Evolutionary conservation across 2,113 vertebrate species (phyloP).

Genomic region (Chaetodon trifascialis): DNA sequence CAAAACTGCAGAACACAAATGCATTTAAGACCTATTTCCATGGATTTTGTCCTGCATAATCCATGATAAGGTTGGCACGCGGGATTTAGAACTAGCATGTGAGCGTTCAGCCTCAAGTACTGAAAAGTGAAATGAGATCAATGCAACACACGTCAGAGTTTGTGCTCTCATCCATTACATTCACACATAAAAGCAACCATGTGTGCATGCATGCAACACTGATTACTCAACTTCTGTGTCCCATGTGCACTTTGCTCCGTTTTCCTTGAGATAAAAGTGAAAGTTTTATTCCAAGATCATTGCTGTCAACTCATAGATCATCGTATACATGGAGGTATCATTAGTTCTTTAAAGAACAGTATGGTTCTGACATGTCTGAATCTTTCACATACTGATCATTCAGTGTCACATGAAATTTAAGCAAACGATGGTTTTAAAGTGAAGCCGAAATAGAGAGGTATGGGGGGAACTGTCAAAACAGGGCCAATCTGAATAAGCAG

Average conservation of each 20-base stretch:
- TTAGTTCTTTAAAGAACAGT: background rate
- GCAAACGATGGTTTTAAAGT: background rate
- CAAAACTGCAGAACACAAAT: background rate
- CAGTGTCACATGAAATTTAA: conserved; percentile 45
- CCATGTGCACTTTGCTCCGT: conserved; percentile 23
- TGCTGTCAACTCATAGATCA: conserved; percentile 9
- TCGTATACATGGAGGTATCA: background rate
- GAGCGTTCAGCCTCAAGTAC: conserved; percentile 19
- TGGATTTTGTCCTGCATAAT: conserved; percentile 8
- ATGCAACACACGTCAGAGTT: conserved; percentile 29
- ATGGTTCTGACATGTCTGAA: background rate
- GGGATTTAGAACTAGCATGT: conserved; percentile 26
- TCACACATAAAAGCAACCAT: conserved; percentile 27
- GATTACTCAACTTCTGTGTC: conserved; percentile 30
- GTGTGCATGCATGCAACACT: background rate
- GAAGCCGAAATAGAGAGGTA: conserved; percentile 31
- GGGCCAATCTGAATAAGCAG: conserved; percentile 58
- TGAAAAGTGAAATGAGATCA: conserved; percentile 47
- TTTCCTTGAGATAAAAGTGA: conserved; percentile 39
- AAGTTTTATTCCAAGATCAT: background rate
- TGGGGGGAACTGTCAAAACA: conserved; percentile 53
- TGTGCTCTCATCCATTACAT: conserved; percentile 28
- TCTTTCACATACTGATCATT: conserved; percentile 49
- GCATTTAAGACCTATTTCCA: conserved; percentile 3
- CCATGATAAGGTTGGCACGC: conserved; percentile 24